Evolutionary conservation across 2,888 invertebrate genomes (phyloP), one percentile per base, ranked within the genome.

Genomic region (Tinea semifulvella): DNA sequence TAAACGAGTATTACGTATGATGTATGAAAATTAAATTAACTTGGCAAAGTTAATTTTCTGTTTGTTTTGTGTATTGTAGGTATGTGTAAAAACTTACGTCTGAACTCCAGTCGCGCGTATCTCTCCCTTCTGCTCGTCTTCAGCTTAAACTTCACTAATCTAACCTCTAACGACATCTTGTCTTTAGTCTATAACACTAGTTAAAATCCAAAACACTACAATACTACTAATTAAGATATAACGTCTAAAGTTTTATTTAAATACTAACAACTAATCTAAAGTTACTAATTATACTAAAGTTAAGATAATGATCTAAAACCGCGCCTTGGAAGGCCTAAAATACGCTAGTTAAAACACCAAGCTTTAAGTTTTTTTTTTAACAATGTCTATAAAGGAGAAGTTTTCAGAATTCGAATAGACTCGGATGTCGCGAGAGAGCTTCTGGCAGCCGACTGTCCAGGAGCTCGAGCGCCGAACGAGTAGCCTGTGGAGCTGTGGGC

Each of bases 81-180:
- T n/a, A n/a, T n/a, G n/a, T n/a, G n/a, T n/a, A n/a, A 26, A 14
- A 44, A 59, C 87, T 84, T 81, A 93, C 93, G 92, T 82, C 93
- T 77, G 62, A 93, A 93, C 52, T 88, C 88, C 51, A 89, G 73
- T 52, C 86, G 85, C 43, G 85, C 88, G 50, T 84, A 82, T 59
- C 88, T 87, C 53, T 89, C 89, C 8, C 84, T 84, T 61, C 87
- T 89, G 58, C 83, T 83, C 67, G 87, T 88, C 13, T 88, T 75
- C 43, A 88, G 79, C 68, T 88, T 87, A 60, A 91, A 87, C 52
- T 87, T 86, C 60, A 86, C 85, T 35, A 91, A 62, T 58, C 84
- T 83, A 13, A 91, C 86, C 8, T 84, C 74, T 31, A 91, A 82
- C 56, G 90, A 86, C 90, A 91, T 90, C 50, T 52, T 70, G 39